Evolutionary conservation across 2,888 invertebrate genomes (phyloP).

Genomic region (Augiades crinisus): DNA sequence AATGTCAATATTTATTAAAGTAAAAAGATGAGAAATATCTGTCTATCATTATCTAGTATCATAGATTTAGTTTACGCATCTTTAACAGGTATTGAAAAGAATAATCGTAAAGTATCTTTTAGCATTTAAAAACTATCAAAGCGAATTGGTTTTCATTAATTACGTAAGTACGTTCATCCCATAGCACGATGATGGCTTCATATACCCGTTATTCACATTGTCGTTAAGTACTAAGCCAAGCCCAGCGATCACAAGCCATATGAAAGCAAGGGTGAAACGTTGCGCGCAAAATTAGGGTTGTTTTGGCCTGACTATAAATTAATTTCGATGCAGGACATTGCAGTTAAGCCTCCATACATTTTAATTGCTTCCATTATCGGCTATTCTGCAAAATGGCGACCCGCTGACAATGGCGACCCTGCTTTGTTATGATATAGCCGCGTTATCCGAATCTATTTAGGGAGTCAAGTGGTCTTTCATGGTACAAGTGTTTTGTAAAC

Average conservation of each 20-base stretch:
- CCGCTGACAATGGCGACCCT: conserved; percentile 62
- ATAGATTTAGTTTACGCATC: too few relatives aligned
- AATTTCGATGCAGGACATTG: conserved; percentile 75
- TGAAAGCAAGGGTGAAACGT: conserved; percentile 36
- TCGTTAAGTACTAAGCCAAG: conserved; percentile 40
- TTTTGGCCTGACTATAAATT: conserved; percentile 75
- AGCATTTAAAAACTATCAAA: too few relatives aligned
- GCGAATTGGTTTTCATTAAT: too few relatives aligned
- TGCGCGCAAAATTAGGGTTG: conserved; percentile 60
- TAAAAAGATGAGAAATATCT: too few relatives aligned
- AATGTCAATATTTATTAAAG: too few relatives aligned
- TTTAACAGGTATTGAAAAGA: too few relatives aligned
- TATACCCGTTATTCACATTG: conserved; percentile 5
- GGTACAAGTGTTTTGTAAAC: too few relatives aligned
- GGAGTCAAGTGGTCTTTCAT: not conserved
- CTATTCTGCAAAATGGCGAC: conserved; percentile 68
- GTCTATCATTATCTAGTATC: too few relatives aligned
- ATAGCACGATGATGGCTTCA: not conserved
- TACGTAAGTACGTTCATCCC: not conserved
- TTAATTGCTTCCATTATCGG: conserved; percentile 80
- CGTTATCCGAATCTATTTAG: conserved; percentile 18
- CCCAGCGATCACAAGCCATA: conserved; percentile 51
- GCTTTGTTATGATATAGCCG: conserved; percentile 49
- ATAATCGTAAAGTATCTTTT: too few relatives aligned
- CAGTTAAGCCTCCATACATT: conserved; percentile 80